A percentile compares a stretch with the other conserved stretches of the same genome.
Evolutionary conservation across 2,888 invertebrate genomes (phyloP).

Genomic region (Romanomermis culicivorax): DNA sequence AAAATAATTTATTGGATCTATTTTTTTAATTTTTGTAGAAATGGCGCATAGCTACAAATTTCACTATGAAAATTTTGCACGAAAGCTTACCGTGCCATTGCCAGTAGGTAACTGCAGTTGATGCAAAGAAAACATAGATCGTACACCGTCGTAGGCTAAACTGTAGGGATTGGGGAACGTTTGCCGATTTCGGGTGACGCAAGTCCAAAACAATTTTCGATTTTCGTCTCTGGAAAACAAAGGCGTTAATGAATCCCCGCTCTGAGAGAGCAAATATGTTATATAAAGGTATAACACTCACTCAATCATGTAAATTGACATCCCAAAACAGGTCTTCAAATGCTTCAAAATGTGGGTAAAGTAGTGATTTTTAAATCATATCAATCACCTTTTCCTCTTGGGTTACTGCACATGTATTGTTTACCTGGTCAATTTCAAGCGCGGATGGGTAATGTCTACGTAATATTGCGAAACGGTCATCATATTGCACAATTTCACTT

Average conservation of each 20-base stretch:
- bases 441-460: constrained; percentile 22
- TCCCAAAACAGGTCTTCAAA: too few relatives aligned
- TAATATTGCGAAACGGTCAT: constrained; percentile 22
- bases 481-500: constrained; percentile 15
- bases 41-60: too few relatives aligned
- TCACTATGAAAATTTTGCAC: too few relatives aligned
- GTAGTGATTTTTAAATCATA: too few relatives aligned
- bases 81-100: too few relatives aligned
- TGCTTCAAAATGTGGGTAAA: too few relatives aligned
- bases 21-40: too few relatives aligned
- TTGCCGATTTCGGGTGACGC: constrained; percentile 16
- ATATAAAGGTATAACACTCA: too few relatives aligned
- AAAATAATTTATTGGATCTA: too few relatives aligned
- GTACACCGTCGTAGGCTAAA: constrained; percentile 22
- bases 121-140: not conserved
- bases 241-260: not conserved
- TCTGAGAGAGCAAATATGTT: not conserved
- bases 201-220: constrained; percentile 22
- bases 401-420: too few relatives aligned
- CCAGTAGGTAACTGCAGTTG: constrained; percentile 1
- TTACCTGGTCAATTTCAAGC: constrained; percentile 20
- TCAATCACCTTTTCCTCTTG: too few relatives aligned
- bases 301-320: too few relatives aligned
- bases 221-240: constrained; percentile 19
- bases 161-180: constrained; percentile 20